Percentiles rank a stretch among this genome's conserved stretches.
These are phyloP conservation scores for Ceriagrion tenellum DNA, from an alignment of 2,888 invertebrate species.

Conservation along the genomic window DNA sequence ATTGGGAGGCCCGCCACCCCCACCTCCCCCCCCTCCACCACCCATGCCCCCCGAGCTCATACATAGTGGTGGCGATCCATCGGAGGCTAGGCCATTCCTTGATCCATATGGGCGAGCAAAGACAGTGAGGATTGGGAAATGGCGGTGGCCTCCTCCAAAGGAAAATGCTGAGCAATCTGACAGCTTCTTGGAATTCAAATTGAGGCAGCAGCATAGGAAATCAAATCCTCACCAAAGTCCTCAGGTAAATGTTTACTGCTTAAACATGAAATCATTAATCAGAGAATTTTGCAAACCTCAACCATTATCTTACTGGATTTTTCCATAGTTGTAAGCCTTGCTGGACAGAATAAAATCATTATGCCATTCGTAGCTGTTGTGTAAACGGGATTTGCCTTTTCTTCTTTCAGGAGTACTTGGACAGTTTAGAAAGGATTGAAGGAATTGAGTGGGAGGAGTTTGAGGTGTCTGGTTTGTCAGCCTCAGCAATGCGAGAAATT, in stretches of 20 bases:
- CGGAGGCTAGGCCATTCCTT: conserved; percentile 89
- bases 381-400: no score
- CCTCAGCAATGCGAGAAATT: conserved; percentile 62
- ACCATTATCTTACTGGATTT: no score
- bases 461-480: conserved; percentile 80
- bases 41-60: conserved; percentile 85
- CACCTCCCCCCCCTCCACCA: conserved; percentile 94
- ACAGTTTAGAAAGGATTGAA: conserved; percentile 76
- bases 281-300: background rate
- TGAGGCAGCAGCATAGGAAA: conserved; percentile 89
- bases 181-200: conserved; percentile 90
- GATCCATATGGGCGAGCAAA: conserved; percentile 96
- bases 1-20: conserved; percentile 80
- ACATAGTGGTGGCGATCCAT: conserved; percentile 83
- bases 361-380: no score
- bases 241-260: conserved; percentile 71
- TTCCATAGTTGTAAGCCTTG: no score
- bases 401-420: conserved; percentile 51
- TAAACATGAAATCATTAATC: background rate
- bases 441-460: conserved; percentile 92
- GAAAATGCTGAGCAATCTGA: conserved; percentile 83
- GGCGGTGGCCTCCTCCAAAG: conserved; percentile 95
- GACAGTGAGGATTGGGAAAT: conserved; percentile 96
- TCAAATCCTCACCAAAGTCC: conserved; percentile 85
- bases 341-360: no score